Evolutionary conservation across 2,888 invertebrate genomes (phyloP), one percentile per base, ranked within the genome.

Genomic region (Ophioninae sp.): DNA sequence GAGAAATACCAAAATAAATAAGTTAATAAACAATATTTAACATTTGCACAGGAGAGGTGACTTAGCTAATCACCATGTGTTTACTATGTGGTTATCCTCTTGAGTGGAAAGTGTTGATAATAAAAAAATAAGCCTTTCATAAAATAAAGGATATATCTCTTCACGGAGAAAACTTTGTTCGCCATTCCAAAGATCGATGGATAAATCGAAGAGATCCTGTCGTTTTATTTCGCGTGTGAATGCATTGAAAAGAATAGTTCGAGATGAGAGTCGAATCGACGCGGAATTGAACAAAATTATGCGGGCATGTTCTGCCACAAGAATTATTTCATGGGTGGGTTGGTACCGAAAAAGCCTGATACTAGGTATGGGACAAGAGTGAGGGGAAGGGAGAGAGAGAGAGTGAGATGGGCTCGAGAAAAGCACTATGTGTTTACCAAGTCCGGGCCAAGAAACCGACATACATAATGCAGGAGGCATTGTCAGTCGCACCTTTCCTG

Each of bases 401-500:
- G 62, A 68, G 30, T 61, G 50, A 64, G 10, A 39, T 23, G 21
- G 13, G 23, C 13, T 57, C 20, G 21, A 67, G 70, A 73, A 73
- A 82, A 79, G 23, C 20, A 75, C 73, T 73, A 81, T 79, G 69
- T 77, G 87, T 88, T 86, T 87, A 86, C 87, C 85, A 87, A 86
- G 56, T 61, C 74, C 37, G 65, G 76, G 75, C 76, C 74, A 74
- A 75, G 61, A 57, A 86, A 17, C 50, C 86, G 88, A 89, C 89
- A 92, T 92, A 90, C 90, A 92, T 92, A 91, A 92, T 92, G 91
- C 91, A 92, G 89, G 73, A 91, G 90, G 90, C 89, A 91, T 91
- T 91, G 91, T 92, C 87, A 87, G 87, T 88, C 87, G 86, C 88
- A 87, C 89, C 90, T 87, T 88, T 79, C 86, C 87, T 89, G 90